These are phyloP conservation scores for Pinctada fucata DNA, from an alignment of 2,888 invertebrate genomes.

Conservation along the genomic window DNA sequence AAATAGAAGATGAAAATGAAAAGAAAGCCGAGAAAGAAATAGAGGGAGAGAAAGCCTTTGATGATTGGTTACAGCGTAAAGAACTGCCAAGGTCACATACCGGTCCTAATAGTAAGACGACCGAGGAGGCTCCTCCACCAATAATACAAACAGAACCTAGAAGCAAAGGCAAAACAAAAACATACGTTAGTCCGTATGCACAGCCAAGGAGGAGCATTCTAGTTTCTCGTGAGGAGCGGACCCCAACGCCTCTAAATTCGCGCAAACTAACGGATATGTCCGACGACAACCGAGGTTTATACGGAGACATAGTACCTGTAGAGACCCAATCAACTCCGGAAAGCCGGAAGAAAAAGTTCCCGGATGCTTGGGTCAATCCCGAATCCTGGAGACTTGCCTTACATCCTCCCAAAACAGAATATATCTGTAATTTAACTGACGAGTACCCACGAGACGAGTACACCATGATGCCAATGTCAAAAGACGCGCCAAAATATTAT, in stretches of 20 bases:
- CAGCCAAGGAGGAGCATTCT: constrained; percentile 20
- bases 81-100: constrained; percentile 20
- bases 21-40: constrained; percentile 64
- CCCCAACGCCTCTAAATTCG: constrained; percentile 20
- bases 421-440: constrained; percentile 67
- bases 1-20: constrained; percentile 71
- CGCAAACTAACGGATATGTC: constrained; percentile 8
- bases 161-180: constrained; percentile 28
- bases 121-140: constrained; percentile 2
- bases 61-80: constrained; percentile 61
- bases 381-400: constrained; percentile 68
- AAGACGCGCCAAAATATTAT: constrained; percentile 63
- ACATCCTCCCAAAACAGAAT: constrained; percentile 60
- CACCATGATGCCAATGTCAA: constrained; percentile 68
- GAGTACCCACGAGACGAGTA: constrained; percentile 74
- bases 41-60: constrained; percentile 68
- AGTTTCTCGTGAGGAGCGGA: constrained; percentile 26
- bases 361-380: constrained; percentile 42
- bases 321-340: background rate
- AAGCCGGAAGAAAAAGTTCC: background rate
- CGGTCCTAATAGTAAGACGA: constrained; percentile 14
- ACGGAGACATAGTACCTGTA: background rate
- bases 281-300: constrained; percentile 19
- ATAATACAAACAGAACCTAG: constrained; percentile 18
- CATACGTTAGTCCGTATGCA: background rate